phyloP scores from a whole-genome alignment of 2,797 vertebrate species.

The Tokudaia muenninki region DNA sequence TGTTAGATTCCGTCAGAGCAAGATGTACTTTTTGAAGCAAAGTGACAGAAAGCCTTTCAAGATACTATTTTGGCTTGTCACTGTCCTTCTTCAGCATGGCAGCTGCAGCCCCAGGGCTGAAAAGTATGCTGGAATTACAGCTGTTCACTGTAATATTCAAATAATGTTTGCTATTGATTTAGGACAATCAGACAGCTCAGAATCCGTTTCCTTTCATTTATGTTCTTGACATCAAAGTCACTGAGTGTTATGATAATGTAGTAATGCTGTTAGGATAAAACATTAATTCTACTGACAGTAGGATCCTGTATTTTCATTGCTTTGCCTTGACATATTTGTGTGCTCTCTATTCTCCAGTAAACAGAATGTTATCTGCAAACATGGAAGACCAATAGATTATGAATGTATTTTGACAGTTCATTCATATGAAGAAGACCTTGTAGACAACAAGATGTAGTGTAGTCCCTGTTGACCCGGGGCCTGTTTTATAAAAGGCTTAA shows the following conservation, averaged over 20 bases:
- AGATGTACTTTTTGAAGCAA: constrained; percentile 64
- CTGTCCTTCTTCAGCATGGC: constrained; percentile 68
- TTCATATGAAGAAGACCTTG: constrained; percentile 66
- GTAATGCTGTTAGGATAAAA: not conserved
- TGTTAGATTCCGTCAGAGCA: constrained; percentile 62
- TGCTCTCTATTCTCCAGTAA: constrained; percentile 26
- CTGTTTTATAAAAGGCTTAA: constrained; percentile 66
- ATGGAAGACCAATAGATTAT: constrained; percentile 58
- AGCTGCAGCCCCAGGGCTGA: constrained; percentile 57
- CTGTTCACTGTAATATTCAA: constrained; percentile 69
- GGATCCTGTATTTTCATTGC: not conserved
- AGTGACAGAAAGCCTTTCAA: constrained; percentile 71
- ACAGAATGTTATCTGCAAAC: constrained; percentile 23
- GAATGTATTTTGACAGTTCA: constrained; percentile 71
- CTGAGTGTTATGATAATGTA: not conserved
- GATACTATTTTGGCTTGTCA: constrained; percentile 64
- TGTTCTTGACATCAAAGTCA: constrained; percentile 61
- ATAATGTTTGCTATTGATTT: constrained; percentile 75
- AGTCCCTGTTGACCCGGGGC: constrained; percentile 55
- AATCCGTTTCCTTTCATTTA: constrained; percentile 64
- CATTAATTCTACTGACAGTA: not conserved
- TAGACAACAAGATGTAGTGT: constrained; percentile 39
- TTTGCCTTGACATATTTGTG: constrained; percentile 11
- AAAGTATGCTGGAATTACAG: constrained; percentile 67
- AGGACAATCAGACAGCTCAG: constrained; percentile 53